Base-by-base conservation (phyloP, 2,113 vertebrate species). In the Merops nubicus region DNA sequence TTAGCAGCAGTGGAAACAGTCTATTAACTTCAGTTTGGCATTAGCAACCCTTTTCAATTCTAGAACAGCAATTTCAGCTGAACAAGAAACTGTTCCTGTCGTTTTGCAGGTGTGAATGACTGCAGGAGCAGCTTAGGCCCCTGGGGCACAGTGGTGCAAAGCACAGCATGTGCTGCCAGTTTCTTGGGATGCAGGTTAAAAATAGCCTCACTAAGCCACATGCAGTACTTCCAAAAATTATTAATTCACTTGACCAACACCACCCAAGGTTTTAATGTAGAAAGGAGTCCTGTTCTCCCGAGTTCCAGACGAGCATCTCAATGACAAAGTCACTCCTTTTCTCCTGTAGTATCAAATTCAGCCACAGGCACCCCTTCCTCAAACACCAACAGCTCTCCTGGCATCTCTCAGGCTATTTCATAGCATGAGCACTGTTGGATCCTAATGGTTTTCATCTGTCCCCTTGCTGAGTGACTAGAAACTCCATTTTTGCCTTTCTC, bases 221-320 rank as follows among this genome's bases (percentile, higher is more conserved):
- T 25, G 31, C 34, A 56, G 8, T 38, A 31, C 47, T 76, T 94
- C 2, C 2, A 56, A 73, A 87, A 68, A 23, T 4, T 10, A 77
- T 29, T 40, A 63, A 43, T 18, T 57, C 40, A 42, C 28, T 79
- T 57, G 40, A 80, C 28, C 31, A 57, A 42, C 29, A 48, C 16
- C 19, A 53, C 28, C 33, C 12, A 51, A 88, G 12, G 26, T 64
- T 51, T 90, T 60, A 19, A 15, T 69, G 13, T 38, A 62, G 75
- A 90, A 69, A 9, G 6, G 3, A 36, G 15, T 85, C 0, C 0
- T 40, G 74, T 76, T 69, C 17, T 38, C 59, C 43, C 0, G 0
- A 50, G 56, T 78, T 85, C 22, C 31, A 45, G 38, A 21, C 51
- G 78, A 6, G 3, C 0, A 0, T 42, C 48, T 64, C 38, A 51